Base-by-base conservation (phyloP, 2,888 invertebrate species). In the Gymnocheta viridis region DNA sequence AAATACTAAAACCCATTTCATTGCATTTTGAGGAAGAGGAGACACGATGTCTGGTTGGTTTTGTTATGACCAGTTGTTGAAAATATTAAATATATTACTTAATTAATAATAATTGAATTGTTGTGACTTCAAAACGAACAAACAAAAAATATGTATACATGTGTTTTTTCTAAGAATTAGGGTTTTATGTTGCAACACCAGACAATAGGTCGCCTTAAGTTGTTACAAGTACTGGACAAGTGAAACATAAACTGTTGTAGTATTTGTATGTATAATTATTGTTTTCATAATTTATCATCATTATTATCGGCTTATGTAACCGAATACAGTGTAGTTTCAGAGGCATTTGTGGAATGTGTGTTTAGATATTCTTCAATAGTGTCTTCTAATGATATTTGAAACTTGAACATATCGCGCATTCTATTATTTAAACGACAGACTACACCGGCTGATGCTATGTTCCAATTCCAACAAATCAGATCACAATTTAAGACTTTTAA, bases 401-500 rank as follows among this genome's bases (percentile, higher is more conserved):
- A 90, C 58, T 87, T 88, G 44, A 92, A 91, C 41, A 89, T 88
- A 29, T 87, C 77, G 5, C 88, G 88, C 73, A 89, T 86, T 9
- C 89, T 87, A 0, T 29, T 72, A 7, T 89, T 87, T 6, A 91
- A 85, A 2, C 92, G 89, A 35, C 90, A 91, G 1, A 91, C 87
- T 0, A 92, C 91, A 14, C 91, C 90, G 5, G 90, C 91, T 0
- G 88, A 89, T 70, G 87, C 91, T 86, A 88, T 88, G 87, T 87
- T 92, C 92, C 91, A 92, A 88, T 94, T 93, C 92, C 93, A 92
- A 82, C 93, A 93, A 49, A 93, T 88, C 2, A 94, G 85, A 76
- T 91, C 91, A 87, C 93, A 94, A 12, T 93, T 91, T 4, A 93
- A 89, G 0, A 93, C 85, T 70, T 90, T 89, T 6, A 94, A 87